Evolutionary conservation across 2,888 invertebrate species (phyloP).

Genomic region (Aphelenchoides bicaudatus): DNA sequence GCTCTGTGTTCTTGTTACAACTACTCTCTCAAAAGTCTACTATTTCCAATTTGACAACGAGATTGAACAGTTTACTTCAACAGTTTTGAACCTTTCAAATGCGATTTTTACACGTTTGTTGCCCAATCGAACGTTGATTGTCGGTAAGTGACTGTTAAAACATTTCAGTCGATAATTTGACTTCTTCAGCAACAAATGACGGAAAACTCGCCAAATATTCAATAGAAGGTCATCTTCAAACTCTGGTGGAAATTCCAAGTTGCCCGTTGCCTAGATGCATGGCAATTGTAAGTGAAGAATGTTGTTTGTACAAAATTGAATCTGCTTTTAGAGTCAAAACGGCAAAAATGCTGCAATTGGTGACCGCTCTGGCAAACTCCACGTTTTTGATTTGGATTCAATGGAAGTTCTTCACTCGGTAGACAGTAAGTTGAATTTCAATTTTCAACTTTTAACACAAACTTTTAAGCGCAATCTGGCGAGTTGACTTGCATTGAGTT

Average conservation of each 20-base stretch:
- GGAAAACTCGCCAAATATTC: constrained; percentile 7
- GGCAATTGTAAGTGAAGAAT: constrained; percentile 10
- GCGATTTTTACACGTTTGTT: neutral
- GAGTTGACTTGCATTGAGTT: neutral
- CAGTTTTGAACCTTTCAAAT: neutral
- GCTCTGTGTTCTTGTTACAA: neutral
- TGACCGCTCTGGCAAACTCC: neutral
- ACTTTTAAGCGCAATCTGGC: neutral
- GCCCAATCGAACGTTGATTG: neutral
- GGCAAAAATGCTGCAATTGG: constrained; percentile 10
- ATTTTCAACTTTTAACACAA: neutral
- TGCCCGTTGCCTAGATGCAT: neutral
- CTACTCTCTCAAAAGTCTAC: constrained; percentile 5
- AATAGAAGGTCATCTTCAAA: neutral
- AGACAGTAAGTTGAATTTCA: neutral
- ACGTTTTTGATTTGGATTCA: neutral
- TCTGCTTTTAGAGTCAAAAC: constrained; percentile 12
- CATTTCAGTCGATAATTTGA: neutral
- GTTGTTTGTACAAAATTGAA: neutral
- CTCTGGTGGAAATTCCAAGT: neutral
- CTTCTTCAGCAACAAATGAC: constrained; percentile 5
- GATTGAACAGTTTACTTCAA: constrained; percentile 2
- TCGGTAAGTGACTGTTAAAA: constrained; percentile 7
- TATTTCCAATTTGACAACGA: neutral
- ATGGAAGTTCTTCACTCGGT: constrained; percentile 2